Evolutionary conservation across 37 sponge, comb jelly and placozoan genomes (phyloP).

Genomic region (Halisarca cf. caerulea): DNA sequence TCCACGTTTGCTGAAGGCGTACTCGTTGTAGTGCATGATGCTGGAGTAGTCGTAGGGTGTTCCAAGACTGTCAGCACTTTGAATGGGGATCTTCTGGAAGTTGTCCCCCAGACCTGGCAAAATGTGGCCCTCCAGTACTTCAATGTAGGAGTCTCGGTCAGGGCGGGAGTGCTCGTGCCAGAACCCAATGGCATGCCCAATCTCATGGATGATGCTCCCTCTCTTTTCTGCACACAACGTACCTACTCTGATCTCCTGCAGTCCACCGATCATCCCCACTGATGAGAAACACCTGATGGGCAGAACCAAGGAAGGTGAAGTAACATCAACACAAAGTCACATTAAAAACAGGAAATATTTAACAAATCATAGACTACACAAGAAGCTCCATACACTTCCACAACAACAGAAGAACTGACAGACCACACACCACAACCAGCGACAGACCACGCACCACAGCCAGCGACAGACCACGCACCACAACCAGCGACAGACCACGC

Average conservation of each 20-base stretch:
- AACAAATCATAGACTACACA: too few relatives aligned
- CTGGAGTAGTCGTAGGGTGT: conserved; percentile 33
- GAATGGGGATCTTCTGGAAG: conserved; percentile 33
- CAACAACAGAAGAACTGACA: too few relatives aligned
- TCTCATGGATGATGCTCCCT: conserved; percentile 75
- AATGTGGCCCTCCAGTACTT: conserved; percentile 64
- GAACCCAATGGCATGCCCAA: conserved; percentile 82
- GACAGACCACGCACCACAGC: too few relatives aligned
- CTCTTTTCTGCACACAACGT: not conserved
- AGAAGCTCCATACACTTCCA: too few relatives aligned
- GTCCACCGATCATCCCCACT: conserved; percentile 62
- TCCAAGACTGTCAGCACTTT: conserved; percentile 4
- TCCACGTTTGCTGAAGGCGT: conserved; percentile 27
- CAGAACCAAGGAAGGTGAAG: too few relatives aligned
- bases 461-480: too few relatives aligned
- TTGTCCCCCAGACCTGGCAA: not conserved
- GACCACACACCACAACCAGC: too few relatives aligned
- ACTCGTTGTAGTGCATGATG: conserved; percentile 52
- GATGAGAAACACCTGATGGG: conserved; percentile 58
- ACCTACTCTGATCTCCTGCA: conserved; percentile 45
- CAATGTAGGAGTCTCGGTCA: conserved; percentile 69
- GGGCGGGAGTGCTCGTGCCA: conserved; percentile 86
- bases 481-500: too few relatives aligned
- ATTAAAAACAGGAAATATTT: too few relatives aligned
- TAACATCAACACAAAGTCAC: not conserved